Evolutionary conservation across 2,797 vertebrate species (phyloP).

Genomic region (Haliaeetus vocifer): DNA sequence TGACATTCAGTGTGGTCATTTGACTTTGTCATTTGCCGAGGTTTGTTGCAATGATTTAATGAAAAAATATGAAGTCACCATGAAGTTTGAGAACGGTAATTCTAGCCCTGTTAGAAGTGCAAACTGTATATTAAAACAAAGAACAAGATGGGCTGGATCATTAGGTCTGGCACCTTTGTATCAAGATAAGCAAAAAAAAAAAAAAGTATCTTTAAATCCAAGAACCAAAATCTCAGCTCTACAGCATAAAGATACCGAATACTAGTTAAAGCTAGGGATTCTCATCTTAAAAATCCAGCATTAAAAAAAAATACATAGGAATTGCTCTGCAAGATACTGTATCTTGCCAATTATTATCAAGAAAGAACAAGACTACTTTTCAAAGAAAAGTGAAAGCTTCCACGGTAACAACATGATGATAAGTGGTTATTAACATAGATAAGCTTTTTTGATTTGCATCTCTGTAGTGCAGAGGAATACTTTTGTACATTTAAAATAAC

Average conservation of each 20-base stretch:
- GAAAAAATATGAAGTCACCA: not conserved
- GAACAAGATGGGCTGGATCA: not conserved
- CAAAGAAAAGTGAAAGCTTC: constrained; percentile 8
- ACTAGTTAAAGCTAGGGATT: not conserved
- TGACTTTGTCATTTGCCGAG: not conserved
- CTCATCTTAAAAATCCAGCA: not conserved
- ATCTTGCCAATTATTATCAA: not conserved
- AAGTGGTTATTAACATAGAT: not conserved
- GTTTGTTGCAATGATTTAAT: not conserved
- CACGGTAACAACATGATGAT: not conserved
- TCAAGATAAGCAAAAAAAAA: not conserved
- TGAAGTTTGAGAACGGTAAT: not conserved
- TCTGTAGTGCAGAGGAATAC: not conserved
- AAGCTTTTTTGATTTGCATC: not conserved
- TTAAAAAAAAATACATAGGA: not conserved
- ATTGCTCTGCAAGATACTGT: not conserved
- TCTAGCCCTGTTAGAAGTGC: not conserved
- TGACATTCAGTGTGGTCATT: not conserved
- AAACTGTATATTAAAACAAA: not conserved
- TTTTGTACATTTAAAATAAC: not conserved
- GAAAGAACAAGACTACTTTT: not conserved
- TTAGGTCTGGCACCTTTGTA: not conserved
- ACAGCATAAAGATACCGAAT: not conserved
- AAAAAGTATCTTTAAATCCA: not conserved
- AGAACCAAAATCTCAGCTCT: not conserved